A percentile compares a stretch with the other conserved stretches of the same genome.
phyloP scores from a whole-genome alignment of 2,888 invertebrate species.

The Standfussiana lucernea region DNA sequence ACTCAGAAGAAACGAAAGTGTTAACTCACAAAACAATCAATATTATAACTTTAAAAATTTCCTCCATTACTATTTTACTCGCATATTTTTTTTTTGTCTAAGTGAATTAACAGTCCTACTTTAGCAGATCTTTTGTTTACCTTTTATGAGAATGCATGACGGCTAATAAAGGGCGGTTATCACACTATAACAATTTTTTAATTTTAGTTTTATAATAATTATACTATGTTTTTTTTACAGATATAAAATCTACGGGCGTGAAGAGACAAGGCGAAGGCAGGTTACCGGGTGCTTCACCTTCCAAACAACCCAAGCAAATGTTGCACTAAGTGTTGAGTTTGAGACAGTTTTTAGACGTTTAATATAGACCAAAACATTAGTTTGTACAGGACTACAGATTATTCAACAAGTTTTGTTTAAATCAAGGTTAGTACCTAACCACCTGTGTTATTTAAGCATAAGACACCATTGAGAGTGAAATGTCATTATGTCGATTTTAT shows the following conservation, averaged over 20 bases:
- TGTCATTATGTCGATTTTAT: slow-evolving; percentile 65
- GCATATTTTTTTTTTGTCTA: background rate
- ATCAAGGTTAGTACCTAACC: slow-evolving; percentile 67
- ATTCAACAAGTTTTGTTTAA: slow-evolving; percentile 65
- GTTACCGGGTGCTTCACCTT: slow-evolving; percentile 87
- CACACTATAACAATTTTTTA: background rate
- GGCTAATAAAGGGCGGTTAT: background rate
- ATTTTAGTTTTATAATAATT: background rate
- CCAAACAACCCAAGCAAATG: slow-evolving; percentile 88
- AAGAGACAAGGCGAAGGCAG: slow-evolving; percentile 87
- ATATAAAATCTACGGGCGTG: slow-evolving; percentile 85
- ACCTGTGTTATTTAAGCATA: slow-evolving; percentile 63
- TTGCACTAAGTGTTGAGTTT: slow-evolving; percentile 80
- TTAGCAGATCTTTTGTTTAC: background rate
- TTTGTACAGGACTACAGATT: slow-evolving; percentile 71
- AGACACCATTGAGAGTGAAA: slow-evolving; percentile 67
- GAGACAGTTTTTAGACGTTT: slow-evolving; percentile 63
- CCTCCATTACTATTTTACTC: background rate
- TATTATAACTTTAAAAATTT: too few species aligned
- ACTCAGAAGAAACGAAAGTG: too few species aligned
- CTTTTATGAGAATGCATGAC: background rate
- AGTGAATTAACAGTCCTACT: background rate
- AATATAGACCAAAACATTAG: slow-evolving; percentile 71
- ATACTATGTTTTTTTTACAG: slow-evolving; percentile 72
- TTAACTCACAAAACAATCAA: background rate